Percentiles rank a stretch among this genome's conserved stretches.
Evolutionary conservation across 1,140 invertebrate species (phyloP).

Genomic region (Caenorhabditis latens): DNA sequence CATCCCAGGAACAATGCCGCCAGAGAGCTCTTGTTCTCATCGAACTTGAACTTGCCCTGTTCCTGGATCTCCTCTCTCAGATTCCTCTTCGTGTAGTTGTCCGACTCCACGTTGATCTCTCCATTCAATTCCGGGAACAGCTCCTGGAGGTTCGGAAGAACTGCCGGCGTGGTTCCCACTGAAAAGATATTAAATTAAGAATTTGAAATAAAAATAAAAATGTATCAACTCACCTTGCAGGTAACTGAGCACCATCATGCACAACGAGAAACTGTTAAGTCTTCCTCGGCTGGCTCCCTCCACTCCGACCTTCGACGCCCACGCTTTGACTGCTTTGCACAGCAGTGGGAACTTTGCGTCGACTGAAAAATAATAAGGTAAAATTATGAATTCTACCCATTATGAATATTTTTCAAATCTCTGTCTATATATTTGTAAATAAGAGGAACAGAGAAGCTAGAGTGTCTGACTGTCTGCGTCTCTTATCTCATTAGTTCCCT

Average conservation of each 20-base stretch:
- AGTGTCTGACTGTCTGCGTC: too few relatives aligned
- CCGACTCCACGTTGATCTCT: not conserved
- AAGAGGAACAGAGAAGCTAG: too few relatives aligned
- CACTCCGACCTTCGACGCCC: not conserved
- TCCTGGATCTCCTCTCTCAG: not conserved
- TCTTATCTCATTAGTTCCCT: too few relatives aligned
- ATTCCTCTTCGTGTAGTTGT: not conserved
- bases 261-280: conserved; percentile 11
- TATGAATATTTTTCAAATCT: too few relatives aligned
- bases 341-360: not conserved
- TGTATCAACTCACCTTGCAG: not conserved
- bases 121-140: not conserved
- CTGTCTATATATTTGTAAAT: too few relatives aligned
- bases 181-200: not conserved
- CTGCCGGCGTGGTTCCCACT: not conserved
- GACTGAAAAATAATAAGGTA: not conserved
- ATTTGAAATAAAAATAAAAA: not conserved
- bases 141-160: not conserved
- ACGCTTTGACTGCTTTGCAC: conserved; percentile 24
- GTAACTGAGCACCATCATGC: not conserved
- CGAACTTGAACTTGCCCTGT: not conserved
- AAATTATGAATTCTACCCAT: too few relatives aligned
- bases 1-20: not conserved
- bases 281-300: not conserved
- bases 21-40: not conserved